phyloP scores from a whole-genome alignment of 2,888 invertebrate genomes.

The Xylocampa areola region DNA sequence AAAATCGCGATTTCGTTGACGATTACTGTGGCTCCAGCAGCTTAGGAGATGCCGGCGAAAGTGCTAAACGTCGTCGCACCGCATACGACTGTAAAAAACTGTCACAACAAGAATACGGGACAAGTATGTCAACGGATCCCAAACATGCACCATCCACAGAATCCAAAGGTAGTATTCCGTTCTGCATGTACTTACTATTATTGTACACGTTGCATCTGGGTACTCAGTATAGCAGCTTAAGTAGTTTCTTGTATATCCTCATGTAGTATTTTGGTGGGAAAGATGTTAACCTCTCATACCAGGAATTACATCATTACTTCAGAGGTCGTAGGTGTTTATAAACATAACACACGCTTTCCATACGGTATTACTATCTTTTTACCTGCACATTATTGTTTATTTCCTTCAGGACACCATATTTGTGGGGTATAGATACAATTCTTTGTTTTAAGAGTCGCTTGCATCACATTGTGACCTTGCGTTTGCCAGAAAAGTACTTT shows the following conservation, averaged over 20 bases:
- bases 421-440: slow-evolving; percentile 31
- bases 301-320: slow-evolving; percentile 81
- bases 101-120: slow-evolving; percentile 84
- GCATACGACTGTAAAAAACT: slow-evolving; percentile 84
- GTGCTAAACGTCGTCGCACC: slow-evolving; percentile 82
- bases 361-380: slow-evolving; percentile 36
- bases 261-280: slow-evolving; percentile 84
- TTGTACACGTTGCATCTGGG: slow-evolving; percentile 34
- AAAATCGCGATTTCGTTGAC: slow-evolving; percentile 78
- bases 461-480: slow-evolving; percentile 77
- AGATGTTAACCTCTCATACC: slow-evolving; percentile 82
- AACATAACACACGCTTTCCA: slow-evolving; percentile 78
- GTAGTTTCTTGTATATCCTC: slow-evolving; percentile 37
- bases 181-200: slow-evolving; percentile 55
- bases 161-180: slow-evolving; percentile 79
- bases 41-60: slow-evolving; percentile 81
- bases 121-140: slow-evolving; percentile 83
- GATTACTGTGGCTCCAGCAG: slow-evolving; percentile 73
- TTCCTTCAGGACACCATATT: slow-evolving; percentile 17
- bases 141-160: slow-evolving; percentile 76
- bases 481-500: slow-evolving; percentile 70
- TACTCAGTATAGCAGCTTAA: slow-evolving; percentile 31
- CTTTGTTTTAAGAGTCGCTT: slow-evolving; percentile 57
- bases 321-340: slow-evolving; percentile 88
- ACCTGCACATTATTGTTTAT: slow-evolving; percentile 9